Percentiles rank a stretch among this genome's conserved stretches.
Evolutionary conservation across 2,113 vertebrate species (phyloP).

Genomic region (Pipa parva): DNA sequence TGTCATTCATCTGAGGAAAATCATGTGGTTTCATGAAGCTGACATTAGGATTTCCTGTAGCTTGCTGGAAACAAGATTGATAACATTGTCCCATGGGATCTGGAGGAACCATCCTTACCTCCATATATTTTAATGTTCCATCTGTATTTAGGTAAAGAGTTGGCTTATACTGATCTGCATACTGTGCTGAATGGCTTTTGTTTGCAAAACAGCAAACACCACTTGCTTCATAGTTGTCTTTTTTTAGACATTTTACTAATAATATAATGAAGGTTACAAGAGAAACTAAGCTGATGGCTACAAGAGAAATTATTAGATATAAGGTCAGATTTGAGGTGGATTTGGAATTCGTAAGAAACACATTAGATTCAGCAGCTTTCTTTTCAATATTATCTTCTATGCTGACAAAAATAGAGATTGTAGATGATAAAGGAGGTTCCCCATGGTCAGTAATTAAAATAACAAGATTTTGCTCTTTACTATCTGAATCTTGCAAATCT

Average conservation of each 20-base stretch:
- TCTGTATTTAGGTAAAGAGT: slow-evolving; percentile 82
- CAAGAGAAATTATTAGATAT: slow-evolving; percentile 58
- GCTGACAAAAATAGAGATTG: slow-evolving; percentile 20
- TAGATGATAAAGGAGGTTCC: slow-evolving; percentile 51
- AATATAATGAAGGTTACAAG: slow-evolving; percentile 55
- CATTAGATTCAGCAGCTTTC: slow-evolving; percentile 55
- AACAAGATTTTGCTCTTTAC: slow-evolving; percentile 52
- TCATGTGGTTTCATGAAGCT: slow-evolving; percentile 51
- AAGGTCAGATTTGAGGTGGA: slow-evolving; percentile 61
- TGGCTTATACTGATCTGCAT: slow-evolving; percentile 75
- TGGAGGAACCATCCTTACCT: slow-evolving; percentile 79
- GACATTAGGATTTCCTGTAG: slow-evolving; percentile 74
- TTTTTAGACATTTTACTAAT: slow-evolving; percentile 52
- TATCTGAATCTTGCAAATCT: slow-evolving; percentile 52
- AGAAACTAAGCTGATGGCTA: slow-evolving; percentile 55
- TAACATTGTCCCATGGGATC: slow-evolving; percentile 74
- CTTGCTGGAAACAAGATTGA: slow-evolving; percentile 73
- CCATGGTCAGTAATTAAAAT: slow-evolving; percentile 57
- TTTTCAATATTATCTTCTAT: slow-evolving; percentile 46
- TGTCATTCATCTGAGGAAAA: not conserved
- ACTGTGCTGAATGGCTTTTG: slow-evolving; percentile 52
- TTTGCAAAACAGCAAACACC: slow-evolving; percentile 55
- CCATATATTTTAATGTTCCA: slow-evolving; percentile 84
- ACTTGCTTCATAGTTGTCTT: slow-evolving; percentile 7
- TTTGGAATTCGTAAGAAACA: slow-evolving; percentile 59